Percentiles rank a stretch among this genome's conserved stretches.
These are phyloP conservation scores for Ceratina calcarata DNA, from an alignment of 1,140 invertebrate species.

Conservation along the genomic window DNA sequence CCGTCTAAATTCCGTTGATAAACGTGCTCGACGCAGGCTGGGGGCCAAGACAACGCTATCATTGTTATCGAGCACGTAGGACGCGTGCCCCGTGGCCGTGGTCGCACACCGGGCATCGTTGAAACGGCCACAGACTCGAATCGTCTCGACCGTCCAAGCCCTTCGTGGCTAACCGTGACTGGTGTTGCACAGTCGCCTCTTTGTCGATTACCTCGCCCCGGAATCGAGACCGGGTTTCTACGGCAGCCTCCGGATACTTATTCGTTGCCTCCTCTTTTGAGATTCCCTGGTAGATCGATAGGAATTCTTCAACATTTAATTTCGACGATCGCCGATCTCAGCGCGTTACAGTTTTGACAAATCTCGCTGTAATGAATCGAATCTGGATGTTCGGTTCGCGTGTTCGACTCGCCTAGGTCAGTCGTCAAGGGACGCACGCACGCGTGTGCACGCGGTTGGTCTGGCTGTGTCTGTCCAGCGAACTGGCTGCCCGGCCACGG, in stretches of 20 bases:
- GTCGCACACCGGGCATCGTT: conserved; percentile 34
- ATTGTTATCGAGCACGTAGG: conserved; percentile 67
- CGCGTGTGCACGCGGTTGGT: conserved; percentile 41
- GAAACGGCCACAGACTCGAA: conserved; percentile 54
- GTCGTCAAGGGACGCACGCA: conserved; percentile 34
- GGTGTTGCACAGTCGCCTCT: conserved; percentile 61
- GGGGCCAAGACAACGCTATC: conserved; percentile 69
- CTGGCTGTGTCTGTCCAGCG: conserved; percentile 65
- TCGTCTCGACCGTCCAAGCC: conserved; percentile 53
- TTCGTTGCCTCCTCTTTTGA: not conserved
- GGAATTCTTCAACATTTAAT: too few species aligned
- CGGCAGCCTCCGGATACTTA: conserved; percentile 24
- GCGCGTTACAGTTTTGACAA: not conserved
- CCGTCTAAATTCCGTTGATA: conserved; percentile 34
- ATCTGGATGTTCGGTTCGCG: conserved; percentile 30
- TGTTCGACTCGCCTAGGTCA: not conserved
- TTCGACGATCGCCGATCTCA: too few species aligned
- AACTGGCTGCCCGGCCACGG: conserved; percentile 63
- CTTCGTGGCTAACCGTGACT: conserved; percentile 61
- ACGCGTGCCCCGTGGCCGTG: conserved; percentile 26
- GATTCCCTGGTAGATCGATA: not conserved
- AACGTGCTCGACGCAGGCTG: conserved; percentile 6
- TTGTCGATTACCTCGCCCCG: conserved; percentile 59
- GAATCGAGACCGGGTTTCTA: conserved; percentile 49
- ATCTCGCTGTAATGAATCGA: not conserved